phyloP scores from a whole-genome alignment of 2,888 invertebrate genomes.

The Lycocerus yunnanus region DNA sequence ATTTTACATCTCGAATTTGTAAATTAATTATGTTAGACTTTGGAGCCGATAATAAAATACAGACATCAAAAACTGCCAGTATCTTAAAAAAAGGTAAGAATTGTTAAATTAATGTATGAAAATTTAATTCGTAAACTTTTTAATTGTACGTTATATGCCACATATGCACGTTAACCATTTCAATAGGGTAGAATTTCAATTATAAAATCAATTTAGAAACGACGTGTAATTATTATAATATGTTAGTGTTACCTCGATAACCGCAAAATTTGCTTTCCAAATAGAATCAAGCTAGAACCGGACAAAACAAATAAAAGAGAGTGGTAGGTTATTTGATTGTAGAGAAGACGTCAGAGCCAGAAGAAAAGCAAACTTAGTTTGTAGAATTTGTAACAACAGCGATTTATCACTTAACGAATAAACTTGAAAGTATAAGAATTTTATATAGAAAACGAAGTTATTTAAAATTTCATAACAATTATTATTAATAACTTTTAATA shows the following conservation, averaged over 20 bases:
- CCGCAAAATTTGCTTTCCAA: constrained; percentile 17
- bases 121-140: no score
- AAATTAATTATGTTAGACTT: not conserved
- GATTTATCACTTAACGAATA: constrained; percentile 14
- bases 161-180: not conserved
- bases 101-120: no score
- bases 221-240: not conserved
- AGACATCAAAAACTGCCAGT: no score
- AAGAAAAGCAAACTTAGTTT: constrained; percentile 14
- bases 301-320: constrained; percentile 20
- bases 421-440: constrained; percentile 7
- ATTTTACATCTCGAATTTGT: not conserved
- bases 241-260: not conserved
- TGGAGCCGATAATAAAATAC: not conserved
- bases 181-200: not conserved
- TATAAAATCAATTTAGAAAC: not conserved
- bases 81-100: no score
- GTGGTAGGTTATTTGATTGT: constrained; percentile 19
- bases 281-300: constrained; percentile 15
- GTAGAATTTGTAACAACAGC: constrained; percentile 16
- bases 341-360: constrained; percentile 14
- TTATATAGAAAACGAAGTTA: not conserved
- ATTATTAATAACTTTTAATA: not conserved
- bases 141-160: not conserved
- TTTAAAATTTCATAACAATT: not conserved